Percentiles rank a stretch among this genome's conserved stretches.
Evolutionary conservation across 1,140 invertebrate species (phyloP).

Genomic region (Cardiocondyla obscurior): DNA sequence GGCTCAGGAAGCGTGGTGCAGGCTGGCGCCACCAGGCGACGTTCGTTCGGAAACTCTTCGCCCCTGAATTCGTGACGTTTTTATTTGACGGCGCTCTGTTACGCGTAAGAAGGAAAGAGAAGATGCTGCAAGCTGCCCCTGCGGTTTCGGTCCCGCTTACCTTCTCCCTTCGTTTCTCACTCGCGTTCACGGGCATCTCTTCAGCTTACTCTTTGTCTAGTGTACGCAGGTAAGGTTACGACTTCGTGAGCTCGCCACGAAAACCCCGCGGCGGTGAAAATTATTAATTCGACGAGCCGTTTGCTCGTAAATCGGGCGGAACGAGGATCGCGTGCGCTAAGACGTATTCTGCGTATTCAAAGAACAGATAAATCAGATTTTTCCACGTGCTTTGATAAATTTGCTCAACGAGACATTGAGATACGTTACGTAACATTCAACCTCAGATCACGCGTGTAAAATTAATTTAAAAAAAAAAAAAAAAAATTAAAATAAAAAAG

Average conservation of each 20-base stretch:
- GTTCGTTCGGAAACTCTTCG: conserved; percentile 55
- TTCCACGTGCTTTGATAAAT: not conserved
- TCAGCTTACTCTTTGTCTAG: conserved; percentile 19
- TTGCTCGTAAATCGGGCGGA: not conserved
- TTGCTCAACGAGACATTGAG: not conserved
- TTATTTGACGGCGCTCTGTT: conserved; percentile 52
- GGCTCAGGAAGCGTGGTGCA: conserved; percentile 51
- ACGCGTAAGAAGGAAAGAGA: conserved; percentile 42
- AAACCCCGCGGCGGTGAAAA: conserved; percentile 22
- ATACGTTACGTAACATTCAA: not conserved
- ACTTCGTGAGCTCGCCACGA: conserved; percentile 13
- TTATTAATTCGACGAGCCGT: conserved; percentile 26
- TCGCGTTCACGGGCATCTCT: not conserved
- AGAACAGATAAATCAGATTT: conserved; percentile 18
- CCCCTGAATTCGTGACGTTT: conserved; percentile 47
- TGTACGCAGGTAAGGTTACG: conserved; percentile 30
- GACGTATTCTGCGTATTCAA: conserved; percentile 16
- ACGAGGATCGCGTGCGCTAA: not conserved
- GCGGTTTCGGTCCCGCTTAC: conserved; percentile 11
- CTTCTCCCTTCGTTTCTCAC: not conserved
- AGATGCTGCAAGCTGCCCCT: not conserved
- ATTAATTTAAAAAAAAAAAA: too few relatives aligned
- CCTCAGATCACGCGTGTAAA: not conserved
- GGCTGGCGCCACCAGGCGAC: conserved; percentile 70
- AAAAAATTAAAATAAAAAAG: not conserved